Percentiles rank a stretch among this genome's conserved stretches.
phyloP scores from a whole-genome alignment of 2,113 vertebrate genomes.

The Syngnathoides biaculeatus region DNA sequence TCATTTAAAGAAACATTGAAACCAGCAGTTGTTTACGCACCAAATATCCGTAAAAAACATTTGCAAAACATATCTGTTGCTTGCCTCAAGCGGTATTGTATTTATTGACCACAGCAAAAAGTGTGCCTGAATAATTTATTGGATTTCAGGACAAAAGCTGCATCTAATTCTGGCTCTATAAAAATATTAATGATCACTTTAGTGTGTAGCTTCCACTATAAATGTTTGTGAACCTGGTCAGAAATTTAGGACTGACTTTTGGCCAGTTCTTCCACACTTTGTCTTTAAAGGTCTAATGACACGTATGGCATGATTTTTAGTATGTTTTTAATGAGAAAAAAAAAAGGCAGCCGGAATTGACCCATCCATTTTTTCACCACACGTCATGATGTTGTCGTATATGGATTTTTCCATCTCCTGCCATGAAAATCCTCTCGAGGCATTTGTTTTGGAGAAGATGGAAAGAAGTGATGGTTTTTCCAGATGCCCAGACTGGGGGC shows the following conservation, averaged over 20 bases:
- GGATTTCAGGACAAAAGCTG: background rate
- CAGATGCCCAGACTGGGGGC: no score
- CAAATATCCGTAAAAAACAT: no score
- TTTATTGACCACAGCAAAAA: background rate
- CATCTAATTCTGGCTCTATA: background rate
- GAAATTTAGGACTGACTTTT: background rate
- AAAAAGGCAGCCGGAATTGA: no score
- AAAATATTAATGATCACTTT: background rate
- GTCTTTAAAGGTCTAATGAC: no score
- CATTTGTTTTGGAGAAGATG: no score
- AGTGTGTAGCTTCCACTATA: background rate
- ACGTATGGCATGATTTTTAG: no score
- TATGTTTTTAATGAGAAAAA: no score
- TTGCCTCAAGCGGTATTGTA: background rate
- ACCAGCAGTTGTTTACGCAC: background rate
- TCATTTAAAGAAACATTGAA: background rate
- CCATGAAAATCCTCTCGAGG: no score
- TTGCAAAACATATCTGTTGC: background rate
- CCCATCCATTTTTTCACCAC: no score
- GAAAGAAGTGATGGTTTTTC: no score
- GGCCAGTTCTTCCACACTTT: background rate
- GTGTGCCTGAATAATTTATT: background rate
- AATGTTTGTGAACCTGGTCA: background rate
- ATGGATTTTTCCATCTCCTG: no score
- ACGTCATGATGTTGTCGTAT: no score